phyloP scores from a whole-genome alignment of 2,888 invertebrate genomes.

The Synergus gifuensis region DNA sequence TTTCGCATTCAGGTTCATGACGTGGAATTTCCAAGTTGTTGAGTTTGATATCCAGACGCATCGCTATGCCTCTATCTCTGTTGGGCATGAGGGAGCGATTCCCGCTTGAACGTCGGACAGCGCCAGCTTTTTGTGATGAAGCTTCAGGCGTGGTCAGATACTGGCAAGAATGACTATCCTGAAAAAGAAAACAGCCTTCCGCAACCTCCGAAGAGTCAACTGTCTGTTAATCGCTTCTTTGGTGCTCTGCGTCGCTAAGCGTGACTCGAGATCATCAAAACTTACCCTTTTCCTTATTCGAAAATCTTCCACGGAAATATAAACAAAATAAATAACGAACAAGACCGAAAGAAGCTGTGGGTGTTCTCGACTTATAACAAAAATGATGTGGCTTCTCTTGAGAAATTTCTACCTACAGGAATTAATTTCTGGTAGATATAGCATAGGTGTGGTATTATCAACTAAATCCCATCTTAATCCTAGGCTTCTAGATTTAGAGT shows the following conservation, averaged over 20 bases:
- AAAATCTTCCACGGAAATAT: slow-evolving; percentile 4
- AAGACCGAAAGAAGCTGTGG: not conserved
- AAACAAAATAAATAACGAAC: slow-evolving; percentile 8
- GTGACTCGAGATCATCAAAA: slow-evolving; percentile 5
- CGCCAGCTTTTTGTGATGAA: slow-evolving; percentile 27
- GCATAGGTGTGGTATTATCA: no score
- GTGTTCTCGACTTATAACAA: not conserved
- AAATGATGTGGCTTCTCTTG: not conserved
- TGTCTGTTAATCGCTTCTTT: not conserved
- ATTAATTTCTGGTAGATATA: no score
- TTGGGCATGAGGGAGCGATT: not conserved
- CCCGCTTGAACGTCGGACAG: slow-evolving; percentile 7
- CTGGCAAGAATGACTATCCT: slow-evolving; percentile 16
- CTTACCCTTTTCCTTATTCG: not conserved
- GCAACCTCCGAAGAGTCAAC: not conserved
- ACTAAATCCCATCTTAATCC: no score
- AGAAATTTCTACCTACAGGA: no score
- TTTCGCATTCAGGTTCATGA: slow-evolving; percentile 18
- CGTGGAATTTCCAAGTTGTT: slow-evolving; percentile 43
- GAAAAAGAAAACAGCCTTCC: slow-evolving; percentile 23
- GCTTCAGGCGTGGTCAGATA: slow-evolving; percentile 20
- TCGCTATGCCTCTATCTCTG: slow-evolving; percentile 1
- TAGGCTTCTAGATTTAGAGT: not conserved
- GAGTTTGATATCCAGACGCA: slow-evolving; percentile 31
- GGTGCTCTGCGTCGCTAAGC: not conserved